Percentiles rank a stretch among this genome's conserved stretches.
Evolutionary conservation across 2,113 vertebrate genomes (phyloP).

Genomic region (Tricholaema leucomelas): DNA sequence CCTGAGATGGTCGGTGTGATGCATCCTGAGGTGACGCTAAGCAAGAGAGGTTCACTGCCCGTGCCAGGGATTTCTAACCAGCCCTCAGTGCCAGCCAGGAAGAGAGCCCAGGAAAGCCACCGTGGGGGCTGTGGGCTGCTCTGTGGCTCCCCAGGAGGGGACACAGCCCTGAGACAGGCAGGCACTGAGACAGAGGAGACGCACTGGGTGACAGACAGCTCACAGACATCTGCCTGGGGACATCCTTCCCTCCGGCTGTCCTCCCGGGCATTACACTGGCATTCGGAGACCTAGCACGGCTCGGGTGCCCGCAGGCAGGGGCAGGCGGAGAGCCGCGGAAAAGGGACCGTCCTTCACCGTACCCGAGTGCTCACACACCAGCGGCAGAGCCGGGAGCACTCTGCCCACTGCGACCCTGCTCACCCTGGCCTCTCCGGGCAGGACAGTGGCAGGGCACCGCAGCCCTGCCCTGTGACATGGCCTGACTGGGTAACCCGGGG

Average conservation of each 20-base stretch:
- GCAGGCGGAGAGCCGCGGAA: neutral
- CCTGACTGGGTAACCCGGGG: neutral
- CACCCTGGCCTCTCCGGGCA: neutral
- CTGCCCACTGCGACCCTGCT: neutral
- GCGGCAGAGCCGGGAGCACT: neutral
- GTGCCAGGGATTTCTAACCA: neutral
- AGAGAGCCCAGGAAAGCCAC: neutral
- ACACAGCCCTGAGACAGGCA: neutral
- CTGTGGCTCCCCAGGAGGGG: neutral
- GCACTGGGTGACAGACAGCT: neutral
- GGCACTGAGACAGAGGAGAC: neutral
- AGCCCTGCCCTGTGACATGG: neutral
- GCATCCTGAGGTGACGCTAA: neutral
- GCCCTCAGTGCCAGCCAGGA: neutral
- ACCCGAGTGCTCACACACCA: neutral
- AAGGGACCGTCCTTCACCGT: accelerated
- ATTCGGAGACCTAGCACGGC: neutral
- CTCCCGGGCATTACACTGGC: neutral
- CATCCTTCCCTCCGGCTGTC: neutral
- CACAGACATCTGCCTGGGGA: neutral
- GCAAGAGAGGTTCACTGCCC: neutral
- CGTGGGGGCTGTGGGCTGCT: neutral
- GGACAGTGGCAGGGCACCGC: neutral
- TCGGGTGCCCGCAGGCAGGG: neutral
- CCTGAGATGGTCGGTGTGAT: accelerated